Base-by-base conservation (phyloP, 2,797 vertebrate genomes). In the Gobionotothen gibberifrons region DNA sequence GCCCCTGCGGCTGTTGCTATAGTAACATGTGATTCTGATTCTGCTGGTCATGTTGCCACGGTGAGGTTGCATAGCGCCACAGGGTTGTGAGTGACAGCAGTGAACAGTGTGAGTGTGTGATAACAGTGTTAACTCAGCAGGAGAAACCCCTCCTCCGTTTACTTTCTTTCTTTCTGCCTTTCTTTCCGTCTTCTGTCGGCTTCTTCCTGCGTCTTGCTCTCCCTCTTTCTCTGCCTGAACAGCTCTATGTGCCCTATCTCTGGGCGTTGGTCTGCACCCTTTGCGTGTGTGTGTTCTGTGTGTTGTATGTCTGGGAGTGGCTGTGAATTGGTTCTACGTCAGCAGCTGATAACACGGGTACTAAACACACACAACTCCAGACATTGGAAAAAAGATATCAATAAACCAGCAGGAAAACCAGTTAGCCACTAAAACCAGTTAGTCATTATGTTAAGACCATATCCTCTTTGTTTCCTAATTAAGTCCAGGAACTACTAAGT, bases 81-180 rank as follows among this genome's bases (percentile, higher is more conserved):
- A 63, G 9, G 7, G 47, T 7, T 53, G 43, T 70, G 69, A 85
- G 53, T 61, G 78, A 78, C 73, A 68, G 76, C 19, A 32, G 61
- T 54, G 55, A 55, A 59, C 40, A 53, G 14, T 67, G 42, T 63
- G 69, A 43, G 51, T 42, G 54, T 48, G 58, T 55, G 81, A 86
- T 87, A 89, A 86, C 47, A 75, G 19, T 90, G 81, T 89, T 87
- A 87, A 91, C 78, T 82, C 75, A 85, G 70, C 74, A 82, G 57
- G 16, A 83, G 51, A 72, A 87, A 82, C 79, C 63, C 78, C 81
- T 89, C 83, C 85, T 84, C 79, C 90, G 79, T 91, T 89, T 83
- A 76, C 80, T 64, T 61, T 80, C 14, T 22, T 48, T 74, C 81
- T 83, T 82, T 78, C 40, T 63, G 39, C 46, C n/a, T 72, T 65